Evolutionary conservation across 2,797 vertebrate species (phyloP), one percentile per base, ranked within the genome.

Genomic region (Pelodytes ibericus): DNA sequence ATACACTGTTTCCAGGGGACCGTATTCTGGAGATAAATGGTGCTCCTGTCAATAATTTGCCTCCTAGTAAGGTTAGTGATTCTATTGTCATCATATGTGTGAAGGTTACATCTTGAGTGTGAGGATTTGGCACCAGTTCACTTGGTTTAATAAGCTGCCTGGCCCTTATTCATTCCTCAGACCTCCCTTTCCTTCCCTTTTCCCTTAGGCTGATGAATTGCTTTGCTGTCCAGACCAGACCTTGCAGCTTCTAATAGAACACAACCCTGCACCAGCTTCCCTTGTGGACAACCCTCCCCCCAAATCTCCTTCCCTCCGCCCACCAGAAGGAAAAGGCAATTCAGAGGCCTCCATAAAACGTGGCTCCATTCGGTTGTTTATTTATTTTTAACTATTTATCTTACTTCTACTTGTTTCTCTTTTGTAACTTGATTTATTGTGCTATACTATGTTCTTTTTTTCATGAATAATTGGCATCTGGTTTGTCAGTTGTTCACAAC

Each of bases 21-120:
- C 92, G 94, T 39, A 98, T 99, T 83, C 88, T 99, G 85, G 97
- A 99, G 87, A 98, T 99, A 74, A 99, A 98, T 3, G 97, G 97
- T 77, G 88, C 92, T 81, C 94, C 95, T 0, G 95, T 99, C 56
- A 92, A 92, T 44, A 92, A 93, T 0, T 70, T 99, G 63, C 90
- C 91, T 83, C 93, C 95, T 66, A 93, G 96, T 20, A 95, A 98
- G 95, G 97, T 98, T 72, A 64, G 64, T 41, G 7, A 7, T 63
- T 24, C 15, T 6, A 15, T 30, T 47, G 29, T 59, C 27, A 24
- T 58, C 13, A 18, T 20, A n/a, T 31, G 27, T 60, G 11, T 58
- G 16, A 27, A 11, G 30, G 36, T 4, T 4, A 39, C 22, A 58
- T 70, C 4, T 27, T 9, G 25, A n/a, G 7, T 25, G 20, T 33